Percentiles rank a stretch among this genome's conserved stretches.
These are phyloP conservation scores for Lydus trimaculatus DNA, from an alignment of 2,888 invertebrate genomes.

Conservation along the genomic window DNA sequence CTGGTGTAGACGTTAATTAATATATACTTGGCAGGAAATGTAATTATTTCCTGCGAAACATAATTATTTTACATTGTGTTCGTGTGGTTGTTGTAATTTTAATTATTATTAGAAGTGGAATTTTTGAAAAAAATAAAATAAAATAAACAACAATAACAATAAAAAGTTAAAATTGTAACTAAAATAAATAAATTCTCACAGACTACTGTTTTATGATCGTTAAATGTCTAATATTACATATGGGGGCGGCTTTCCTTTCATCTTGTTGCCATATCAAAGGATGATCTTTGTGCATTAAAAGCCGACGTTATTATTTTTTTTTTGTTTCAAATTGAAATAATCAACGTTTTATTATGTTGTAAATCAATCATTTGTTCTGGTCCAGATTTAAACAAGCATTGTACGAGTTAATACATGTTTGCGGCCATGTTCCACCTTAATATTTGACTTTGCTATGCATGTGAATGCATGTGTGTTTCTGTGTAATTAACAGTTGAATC, in stretches of 20 bases:
- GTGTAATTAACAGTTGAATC: neutral
- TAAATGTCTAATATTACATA: neutral
- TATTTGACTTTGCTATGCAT: slow-evolving; percentile 23
- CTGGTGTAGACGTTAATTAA: slow-evolving; percentile 62
- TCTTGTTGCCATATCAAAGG: neutral
- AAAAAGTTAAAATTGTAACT: neutral
- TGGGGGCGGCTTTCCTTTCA: slow-evolving; percentile 3
- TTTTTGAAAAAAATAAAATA: slow-evolving; percentile 20
- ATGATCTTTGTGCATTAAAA: neutral
- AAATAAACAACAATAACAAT: too few species aligned
- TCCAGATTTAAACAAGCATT: neutral
- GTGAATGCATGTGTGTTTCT: neutral
- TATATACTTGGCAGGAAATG: slow-evolving; percentile 59
- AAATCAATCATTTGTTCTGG: neutral
- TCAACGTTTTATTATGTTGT: neutral
- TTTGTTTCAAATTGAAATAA: neutral
- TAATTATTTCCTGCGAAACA: slow-evolving; percentile 51
- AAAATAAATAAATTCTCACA: neutral
- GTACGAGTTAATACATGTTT: slow-evolving; percentile 1
- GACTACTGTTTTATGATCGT: neutral
- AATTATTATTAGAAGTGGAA: slow-evolving; percentile 52
- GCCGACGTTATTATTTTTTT: neutral
- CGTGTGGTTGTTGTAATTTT: slow-evolving; percentile 52
- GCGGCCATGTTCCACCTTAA: slow-evolving; percentile 26
- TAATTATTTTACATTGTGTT: slow-evolving; percentile 55